Evolutionary conservation across 2,888 invertebrate species (phyloP).

Genomic region (Cephus sareptanus): DNA sequence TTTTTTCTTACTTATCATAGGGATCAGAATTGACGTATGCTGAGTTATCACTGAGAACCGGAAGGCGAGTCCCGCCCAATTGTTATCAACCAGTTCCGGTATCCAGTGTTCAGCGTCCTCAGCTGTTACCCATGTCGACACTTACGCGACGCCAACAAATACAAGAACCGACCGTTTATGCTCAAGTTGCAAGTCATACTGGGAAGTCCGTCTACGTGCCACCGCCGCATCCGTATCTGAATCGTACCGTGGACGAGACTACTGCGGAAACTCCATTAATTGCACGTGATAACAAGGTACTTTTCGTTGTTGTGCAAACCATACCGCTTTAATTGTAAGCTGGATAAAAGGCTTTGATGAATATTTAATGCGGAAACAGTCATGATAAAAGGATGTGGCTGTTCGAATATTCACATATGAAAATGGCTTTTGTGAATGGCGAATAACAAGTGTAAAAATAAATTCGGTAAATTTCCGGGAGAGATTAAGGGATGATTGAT

Average conservation of each 20-base stretch:
- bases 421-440: neutral
- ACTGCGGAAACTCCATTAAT: constrained; percentile 62
- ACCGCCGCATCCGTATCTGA: constrained; percentile 57
- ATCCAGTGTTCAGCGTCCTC: constrained; percentile 52
- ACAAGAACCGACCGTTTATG: constrained; percentile 57
- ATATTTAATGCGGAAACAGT: neutral
- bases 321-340: neutral
- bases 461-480: neutral
- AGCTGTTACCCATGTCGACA: constrained; percentile 60
- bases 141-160: constrained; percentile 55
- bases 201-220: constrained; percentile 60
- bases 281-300: constrained; percentile 62
- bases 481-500: neutral
- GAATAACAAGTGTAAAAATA: neutral
- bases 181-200: constrained; percentile 57
- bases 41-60: constrained; percentile 55
- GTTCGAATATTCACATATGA: neutral
- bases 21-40: constrained; percentile 58
- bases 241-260: constrained; percentile 52
- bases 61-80: constrained; percentile 58
- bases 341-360: neutral
- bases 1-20: constrained; percentile 22
- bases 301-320: neutral
- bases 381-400: neutral
- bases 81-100: constrained; percentile 60